Conservation (phyloP, 1,140 invertebrate species). For the Orussus abietinus region DNA sequence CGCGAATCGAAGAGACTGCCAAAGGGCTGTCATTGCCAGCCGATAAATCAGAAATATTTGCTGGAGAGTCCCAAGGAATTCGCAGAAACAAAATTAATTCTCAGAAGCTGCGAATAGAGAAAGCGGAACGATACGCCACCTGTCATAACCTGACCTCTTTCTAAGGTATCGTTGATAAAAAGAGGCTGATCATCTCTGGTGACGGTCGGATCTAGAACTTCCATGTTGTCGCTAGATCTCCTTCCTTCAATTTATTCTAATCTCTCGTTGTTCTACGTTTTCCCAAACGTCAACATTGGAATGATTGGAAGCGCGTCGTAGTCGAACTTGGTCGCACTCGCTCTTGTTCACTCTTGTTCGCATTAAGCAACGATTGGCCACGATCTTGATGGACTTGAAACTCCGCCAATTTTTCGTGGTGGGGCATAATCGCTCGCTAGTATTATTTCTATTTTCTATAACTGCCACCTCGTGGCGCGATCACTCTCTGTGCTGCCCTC, state of each 20-base stretch:
- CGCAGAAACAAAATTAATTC: not conserved
- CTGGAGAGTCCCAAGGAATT: not conserved
- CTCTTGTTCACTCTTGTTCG: too few species aligned
- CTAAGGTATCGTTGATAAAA: constrained; percentile 35
- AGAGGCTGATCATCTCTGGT: constrained; percentile 39
- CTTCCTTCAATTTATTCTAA: not conserved
- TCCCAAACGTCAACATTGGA: not conserved
- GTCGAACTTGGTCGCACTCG: too few species aligned
- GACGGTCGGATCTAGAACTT: constrained; percentile 37
- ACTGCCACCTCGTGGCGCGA: too few species aligned
- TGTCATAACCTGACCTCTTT: constrained; percentile 29
- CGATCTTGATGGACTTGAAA: too few species aligned
- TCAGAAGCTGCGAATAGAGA: not conserved
- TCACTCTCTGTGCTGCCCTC: too few species aligned
- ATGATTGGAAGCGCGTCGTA: too few species aligned
- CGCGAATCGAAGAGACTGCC: not conserved
- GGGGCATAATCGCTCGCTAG: too few species aligned
- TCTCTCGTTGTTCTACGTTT: not conserved
- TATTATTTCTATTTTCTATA: too few species aligned
- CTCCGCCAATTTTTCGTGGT: too few species aligned
- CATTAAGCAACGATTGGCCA: too few species aligned
- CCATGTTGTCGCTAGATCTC: constrained; percentile 20
- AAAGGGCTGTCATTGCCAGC: too few species aligned
- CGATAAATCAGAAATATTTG: not conserved
- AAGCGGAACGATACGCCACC: constrained; percentile 1